These are phyloP conservation scores for Syngnathus rostellatus DNA, from an alignment of 2,797 vertebrate genomes.

Conservation along the genomic window DNA sequence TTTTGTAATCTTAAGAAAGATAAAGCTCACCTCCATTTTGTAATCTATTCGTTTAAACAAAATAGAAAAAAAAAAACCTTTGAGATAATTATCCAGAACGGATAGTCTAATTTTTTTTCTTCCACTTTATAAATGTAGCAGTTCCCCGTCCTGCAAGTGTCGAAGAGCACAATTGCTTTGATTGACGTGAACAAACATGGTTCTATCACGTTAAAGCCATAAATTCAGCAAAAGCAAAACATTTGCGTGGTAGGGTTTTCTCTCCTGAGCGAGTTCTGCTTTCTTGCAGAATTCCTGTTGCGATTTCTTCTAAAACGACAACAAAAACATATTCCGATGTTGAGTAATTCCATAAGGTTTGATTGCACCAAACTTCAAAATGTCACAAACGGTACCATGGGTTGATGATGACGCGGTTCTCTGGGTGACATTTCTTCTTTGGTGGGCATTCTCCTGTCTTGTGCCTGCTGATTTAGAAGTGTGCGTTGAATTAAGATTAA, in stretches of 20 bases:
- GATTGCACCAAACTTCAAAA: background rate
- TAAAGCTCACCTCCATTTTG: background rate
- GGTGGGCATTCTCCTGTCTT: background rate
- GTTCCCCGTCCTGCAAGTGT: background rate
- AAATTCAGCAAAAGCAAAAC: slow-evolving; percentile 4
- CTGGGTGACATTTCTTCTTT: background rate
- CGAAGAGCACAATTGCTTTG: background rate
- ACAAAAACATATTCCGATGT: background rate
- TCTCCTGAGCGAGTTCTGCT: background rate
- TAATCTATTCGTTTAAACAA: background rate
- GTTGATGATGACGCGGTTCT: background rate
- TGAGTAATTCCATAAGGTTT: background rate
- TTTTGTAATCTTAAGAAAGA: too few species aligned
- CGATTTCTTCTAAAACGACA: background rate
- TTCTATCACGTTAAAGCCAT: background rate
- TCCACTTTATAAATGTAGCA: background rate
- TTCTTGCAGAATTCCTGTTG: slow-evolving; percentile 1
- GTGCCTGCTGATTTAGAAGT: background rate
- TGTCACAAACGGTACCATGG: background rate
- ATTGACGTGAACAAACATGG: background rate
- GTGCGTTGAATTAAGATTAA: too few species aligned
- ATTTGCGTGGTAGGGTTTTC: background rate
- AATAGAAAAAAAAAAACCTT: background rate
- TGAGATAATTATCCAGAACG: background rate
- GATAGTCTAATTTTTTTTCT: background rate